Base-by-base conservation (phyloP, 2,113 vertebrate species). In the Pontoporia blainvillei region DNA sequence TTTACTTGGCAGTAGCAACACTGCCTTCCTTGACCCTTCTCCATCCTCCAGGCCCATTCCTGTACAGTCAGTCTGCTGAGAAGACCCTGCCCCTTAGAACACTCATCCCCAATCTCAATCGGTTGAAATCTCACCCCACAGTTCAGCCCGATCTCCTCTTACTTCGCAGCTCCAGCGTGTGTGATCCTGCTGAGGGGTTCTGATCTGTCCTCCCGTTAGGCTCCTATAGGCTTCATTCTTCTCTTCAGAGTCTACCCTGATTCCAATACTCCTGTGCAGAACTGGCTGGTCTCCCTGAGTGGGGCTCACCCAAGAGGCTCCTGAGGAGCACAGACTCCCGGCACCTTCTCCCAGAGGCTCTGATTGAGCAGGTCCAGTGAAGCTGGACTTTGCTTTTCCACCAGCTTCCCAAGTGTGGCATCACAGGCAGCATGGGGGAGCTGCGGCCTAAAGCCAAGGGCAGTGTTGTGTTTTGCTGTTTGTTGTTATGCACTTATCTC, bases 401-500 rank as follows among this genome's bases (percentile, higher is more conserved):
- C 1, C 7, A 7, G 2, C 31, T 49, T 46, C 11, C 6, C 5
- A 1, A 8, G 7, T 27, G 12, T 6, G n/a, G 11, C 10, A 3
- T n/a, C 54, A 0, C 2, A 13, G 52, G 46, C 10, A 12, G 2
- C 2, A 17, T 2, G 27, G 13, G 39, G 64, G 46, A 67, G 6
- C 9, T 3, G 3, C 0, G 8, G 44, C 34, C 9, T 29, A 5
- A 21, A 46, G 57, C 14, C 2, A 0, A 18, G 7, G 18, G 8
- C 29, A n/a, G 54, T 1, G 1, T 4, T 23, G 12, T 13, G 25
- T 49, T 41, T 20, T 46, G 21, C 36, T 36, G 44, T 71, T 20
- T 41, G n/a, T 39, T 57, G 57, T n/a, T 8, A 4, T 31, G 0
- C 15, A 10, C 4, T n/a, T 11, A 4, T 15, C 36, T 84, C 20